Conservation (phyloP, 2,888 invertebrate species). For the Panzeria rudis region DNA sequence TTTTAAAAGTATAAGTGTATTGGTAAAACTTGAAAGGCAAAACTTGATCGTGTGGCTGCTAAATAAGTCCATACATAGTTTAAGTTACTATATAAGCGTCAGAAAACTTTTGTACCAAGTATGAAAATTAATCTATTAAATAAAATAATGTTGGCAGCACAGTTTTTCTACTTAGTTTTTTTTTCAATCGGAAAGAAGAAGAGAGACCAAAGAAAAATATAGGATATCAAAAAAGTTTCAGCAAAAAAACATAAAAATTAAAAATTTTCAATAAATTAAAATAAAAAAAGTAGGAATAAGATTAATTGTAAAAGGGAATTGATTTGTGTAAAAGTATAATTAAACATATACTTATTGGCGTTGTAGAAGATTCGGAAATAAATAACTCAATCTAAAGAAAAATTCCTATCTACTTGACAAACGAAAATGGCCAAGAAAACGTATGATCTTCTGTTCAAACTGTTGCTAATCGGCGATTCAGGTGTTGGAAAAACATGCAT, state of each 20-base stretch:
- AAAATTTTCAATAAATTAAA: slow-evolving; percentile 56
- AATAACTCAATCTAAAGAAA: slow-evolving; percentile 14
- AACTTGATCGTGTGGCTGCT: too few relatives aligned
- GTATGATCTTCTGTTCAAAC: slow-evolving; percentile 96
- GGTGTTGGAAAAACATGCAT: slow-evolving; percentile 98
- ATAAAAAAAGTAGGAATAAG: slow-evolving; percentile 46
- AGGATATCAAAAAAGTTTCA: slow-evolving; percentile 63
- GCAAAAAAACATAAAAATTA: slow-evolving; percentile 50
- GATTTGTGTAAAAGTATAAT: not conserved
- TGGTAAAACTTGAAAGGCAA: too few relatives aligned
- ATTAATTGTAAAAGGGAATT: slow-evolving; percentile 19
- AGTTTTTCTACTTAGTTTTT: slow-evolving; percentile 32
- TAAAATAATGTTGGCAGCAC: slow-evolving; percentile 14
- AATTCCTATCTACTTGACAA: slow-evolving; percentile 43
- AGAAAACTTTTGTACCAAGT: too few relatives aligned
- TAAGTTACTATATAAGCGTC: too few relatives aligned
- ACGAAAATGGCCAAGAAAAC: slow-evolving; percentile 95
- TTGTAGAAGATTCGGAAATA: slow-evolving; percentile 2
- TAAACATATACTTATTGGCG: not conserved
- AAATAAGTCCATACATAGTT: too few relatives aligned
- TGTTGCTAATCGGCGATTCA: slow-evolving; percentile 95
- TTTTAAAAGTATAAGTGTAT: too few relatives aligned
- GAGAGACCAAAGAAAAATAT: slow-evolving; percentile 69
- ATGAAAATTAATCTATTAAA: not conserved
- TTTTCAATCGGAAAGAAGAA: slow-evolving; percentile 46